Conservation (phyloP, 2,888 invertebrate genomes). For the Antheraea yamamai region DNA sequence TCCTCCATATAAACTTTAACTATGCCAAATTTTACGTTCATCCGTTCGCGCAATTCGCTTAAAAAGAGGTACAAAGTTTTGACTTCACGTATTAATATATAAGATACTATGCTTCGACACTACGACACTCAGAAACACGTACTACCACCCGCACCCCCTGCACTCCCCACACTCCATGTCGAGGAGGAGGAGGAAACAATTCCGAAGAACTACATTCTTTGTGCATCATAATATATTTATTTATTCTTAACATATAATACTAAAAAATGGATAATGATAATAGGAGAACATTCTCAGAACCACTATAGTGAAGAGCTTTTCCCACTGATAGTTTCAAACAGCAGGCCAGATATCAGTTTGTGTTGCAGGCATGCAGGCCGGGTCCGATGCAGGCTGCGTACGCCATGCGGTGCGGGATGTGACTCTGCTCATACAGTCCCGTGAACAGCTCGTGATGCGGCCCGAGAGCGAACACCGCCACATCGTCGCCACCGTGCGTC, state of each 20-base stretch:
- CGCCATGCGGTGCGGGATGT: conserved; percentile 88
- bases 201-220: neutral
- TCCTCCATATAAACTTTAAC: no score
- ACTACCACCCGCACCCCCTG: no score
- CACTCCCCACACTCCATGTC: no score
- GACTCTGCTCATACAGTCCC: conserved; percentile 89
- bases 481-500: conserved; percentile 91
- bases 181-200: neutral
- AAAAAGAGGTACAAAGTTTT: no score
- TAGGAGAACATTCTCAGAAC: neutral
- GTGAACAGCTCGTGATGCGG: conserved; percentile 89
- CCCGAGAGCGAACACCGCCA: conserved; percentile 86
- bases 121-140: no score
- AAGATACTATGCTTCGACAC: no score
- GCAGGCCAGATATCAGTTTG: conserved; percentile 19
- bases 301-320: neutral
- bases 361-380: conserved; percentile 63
- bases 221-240: neutral
- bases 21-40: no score
- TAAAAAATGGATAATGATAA: neutral
- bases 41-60: no score
- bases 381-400: conserved; percentile 87
- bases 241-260: neutral
- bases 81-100: no score
- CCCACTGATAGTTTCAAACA: neutral